phyloP scores from a whole-genome alignment of 92 coral and sea anemone species.

The Parazoanthus darwini region DNA sequence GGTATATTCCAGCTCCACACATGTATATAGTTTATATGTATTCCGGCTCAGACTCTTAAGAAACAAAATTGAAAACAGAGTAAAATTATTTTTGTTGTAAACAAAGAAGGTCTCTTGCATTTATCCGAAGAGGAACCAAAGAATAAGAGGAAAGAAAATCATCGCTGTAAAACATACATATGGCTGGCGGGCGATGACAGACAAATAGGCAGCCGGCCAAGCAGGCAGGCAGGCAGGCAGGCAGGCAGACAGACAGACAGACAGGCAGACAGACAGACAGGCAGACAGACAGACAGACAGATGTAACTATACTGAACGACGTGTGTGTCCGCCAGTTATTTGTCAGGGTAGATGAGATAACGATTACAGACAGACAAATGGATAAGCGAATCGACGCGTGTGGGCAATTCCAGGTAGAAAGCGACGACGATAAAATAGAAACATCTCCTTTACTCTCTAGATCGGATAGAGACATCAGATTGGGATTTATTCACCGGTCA shows the following conservation, averaged over 20 bases:
- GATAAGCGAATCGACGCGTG: too few species aligned
- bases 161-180: neutral
- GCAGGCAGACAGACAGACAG: neutral
- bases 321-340: too few species aligned
- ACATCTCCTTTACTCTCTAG: too few species aligned
- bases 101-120: neutral
- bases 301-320: neutral
- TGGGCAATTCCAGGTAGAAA: too few species aligned
- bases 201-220: neutral
- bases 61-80: neutral
- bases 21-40: neutral
- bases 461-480: too few species aligned
- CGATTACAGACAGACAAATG: too few species aligned
- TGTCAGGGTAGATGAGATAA: too few species aligned
- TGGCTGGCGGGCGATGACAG: neutral
- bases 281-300: neutral
- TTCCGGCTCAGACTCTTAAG: neutral
- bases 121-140: neutral
- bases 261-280: constrained; percentile 2
- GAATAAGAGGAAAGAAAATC: neutral
- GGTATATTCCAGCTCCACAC: too few species aligned
- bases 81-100: neutral
- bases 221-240: neutral
- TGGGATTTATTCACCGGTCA: too few species aligned
- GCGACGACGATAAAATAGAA: too few species aligned